Conservation (phyloP, 2,888 invertebrate species). For the Antitype chi region DNA sequence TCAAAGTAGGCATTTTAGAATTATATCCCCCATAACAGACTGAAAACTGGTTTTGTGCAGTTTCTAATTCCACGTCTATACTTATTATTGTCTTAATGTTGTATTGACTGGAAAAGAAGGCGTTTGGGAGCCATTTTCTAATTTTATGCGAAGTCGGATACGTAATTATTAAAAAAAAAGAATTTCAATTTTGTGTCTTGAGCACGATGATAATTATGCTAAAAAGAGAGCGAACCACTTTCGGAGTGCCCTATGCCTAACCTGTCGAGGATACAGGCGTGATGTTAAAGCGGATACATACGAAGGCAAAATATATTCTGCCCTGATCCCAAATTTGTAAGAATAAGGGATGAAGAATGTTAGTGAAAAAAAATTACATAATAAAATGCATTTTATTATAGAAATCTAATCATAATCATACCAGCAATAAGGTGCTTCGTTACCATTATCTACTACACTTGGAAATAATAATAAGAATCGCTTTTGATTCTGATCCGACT, state of each 20-base stretch:
- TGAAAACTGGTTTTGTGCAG: constrained; percentile 54
- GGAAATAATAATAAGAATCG: no score
- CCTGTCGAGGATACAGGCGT: no score
- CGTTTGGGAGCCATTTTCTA: constrained; percentile 36
- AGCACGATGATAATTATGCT: not conserved
- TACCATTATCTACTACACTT: no score
- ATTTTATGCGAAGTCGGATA: constrained; percentile 15
- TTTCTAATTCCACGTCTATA: constrained; percentile 48
- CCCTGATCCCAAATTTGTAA: not conserved
- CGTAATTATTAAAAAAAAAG: not conserved
- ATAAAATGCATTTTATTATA: no score
- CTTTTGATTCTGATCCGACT: no score
- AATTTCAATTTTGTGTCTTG: not conserved
- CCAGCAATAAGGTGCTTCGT: no score
- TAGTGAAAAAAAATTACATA: no score
- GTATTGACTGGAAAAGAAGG: constrained; percentile 26
- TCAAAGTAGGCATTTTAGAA: constrained; percentile 56
- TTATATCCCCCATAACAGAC: constrained; percentile 44
- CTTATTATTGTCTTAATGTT: constrained; percentile 40
- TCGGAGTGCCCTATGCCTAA: no score
- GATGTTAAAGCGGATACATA: no score
- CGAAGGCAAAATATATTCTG: not conserved
- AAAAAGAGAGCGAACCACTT: not conserved
- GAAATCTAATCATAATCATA: not conserved
- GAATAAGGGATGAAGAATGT: not conserved